Base-by-base conservation (phyloP, 2,888 invertebrate genomes). In the Caenorhabditis afra region DNA sequence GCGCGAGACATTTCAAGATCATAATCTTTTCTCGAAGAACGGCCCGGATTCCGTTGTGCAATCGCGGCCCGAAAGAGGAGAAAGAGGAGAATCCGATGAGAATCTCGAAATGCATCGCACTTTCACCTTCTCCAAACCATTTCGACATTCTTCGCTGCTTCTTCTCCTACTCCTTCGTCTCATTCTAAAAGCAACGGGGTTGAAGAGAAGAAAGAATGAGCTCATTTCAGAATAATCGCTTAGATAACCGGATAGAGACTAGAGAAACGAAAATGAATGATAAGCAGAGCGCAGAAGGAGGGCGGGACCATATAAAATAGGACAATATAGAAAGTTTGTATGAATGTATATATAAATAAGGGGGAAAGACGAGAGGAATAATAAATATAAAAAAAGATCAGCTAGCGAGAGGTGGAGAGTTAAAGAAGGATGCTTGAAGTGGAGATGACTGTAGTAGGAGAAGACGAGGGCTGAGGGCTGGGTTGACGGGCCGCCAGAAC, bases 41-140 rank as follows among this genome's bases (percentile, higher is more conserved):
- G 49, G 53, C 55, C 58, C 68, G 61, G 59, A 70, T 70, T 61
- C 67, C 37, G 35, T 59, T 70, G 68, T 70, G 68, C 68, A 70
- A 59, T 59, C 68, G 44, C 41, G 41, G 41, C 41, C 11, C 41
- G 29, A 29, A 29, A 7, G 29, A 29, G 29, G 29, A 29, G 29
- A 29, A 29, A 29, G 29, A 29, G 29, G 29, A 29, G 29, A 29
- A 29, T 29, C 29, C 29, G 29, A 29, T 29, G 29, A 29, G 29
- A 29, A 29, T 29, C 29, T 29, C 41, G 41, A 41, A 53, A 52
- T 53, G 65, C 22, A 65, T 53, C 65, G 65, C 53, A 65, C 65
- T 65, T 65, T 65, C 65, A 53, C 53, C 53, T 65, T 44, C 29
- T 29, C 49, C 12, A 16, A 52, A 62, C 49, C 16, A 55, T 14